Conservation (phyloP, 1,140 invertebrate species). For the Heliconius eleuchia region DNA sequence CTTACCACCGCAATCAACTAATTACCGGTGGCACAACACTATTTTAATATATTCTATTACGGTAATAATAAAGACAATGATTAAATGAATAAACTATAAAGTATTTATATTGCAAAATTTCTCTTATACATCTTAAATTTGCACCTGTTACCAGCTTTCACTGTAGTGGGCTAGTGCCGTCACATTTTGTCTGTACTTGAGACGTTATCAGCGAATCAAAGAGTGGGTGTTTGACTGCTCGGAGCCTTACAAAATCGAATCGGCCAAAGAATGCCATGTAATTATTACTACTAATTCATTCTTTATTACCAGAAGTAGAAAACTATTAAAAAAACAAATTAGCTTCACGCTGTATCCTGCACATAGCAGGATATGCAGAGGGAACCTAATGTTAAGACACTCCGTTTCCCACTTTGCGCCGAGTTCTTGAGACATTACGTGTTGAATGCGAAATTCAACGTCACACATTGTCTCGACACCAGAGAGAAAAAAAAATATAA, state of each 20-base stretch:
- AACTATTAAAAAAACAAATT: background rate
- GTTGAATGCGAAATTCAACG: too few relatives aligned
- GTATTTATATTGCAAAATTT: conserved; percentile 53
- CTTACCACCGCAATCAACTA: conserved; percentile 55
- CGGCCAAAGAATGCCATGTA: conserved; percentile 28
- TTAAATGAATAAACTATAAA: conserved; percentile 32
- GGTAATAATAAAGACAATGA: conserved; percentile 29
- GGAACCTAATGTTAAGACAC: too few relatives aligned
- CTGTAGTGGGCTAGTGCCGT: conserved; percentile 56
- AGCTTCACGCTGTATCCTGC: too few relatives aligned
- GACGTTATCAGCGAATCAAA: conserved; percentile 59
- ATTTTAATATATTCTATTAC: conserved; percentile 42
- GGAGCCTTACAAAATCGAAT: conserved; percentile 29
- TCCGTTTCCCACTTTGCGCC: too few relatives aligned
- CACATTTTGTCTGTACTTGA: conserved; percentile 47
- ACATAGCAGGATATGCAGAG: too few relatives aligned
- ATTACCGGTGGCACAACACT: conserved; percentile 52
- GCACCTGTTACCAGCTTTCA: conserved; percentile 67
- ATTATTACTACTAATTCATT: conserved; percentile 23
- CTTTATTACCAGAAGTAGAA: conserved; percentile 17
- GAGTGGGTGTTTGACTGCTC: conserved; percentile 42
- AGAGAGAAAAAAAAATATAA: too few relatives aligned
- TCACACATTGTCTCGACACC: too few relatives aligned
- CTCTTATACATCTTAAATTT: conserved; percentile 58
- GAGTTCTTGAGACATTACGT: too few relatives aligned